Percentiles rank a stretch among this genome's conserved stretches.
phyloP scores from a whole-genome alignment of 1,140 invertebrate genomes.

The Ceratosolen solmsi region DNA sequence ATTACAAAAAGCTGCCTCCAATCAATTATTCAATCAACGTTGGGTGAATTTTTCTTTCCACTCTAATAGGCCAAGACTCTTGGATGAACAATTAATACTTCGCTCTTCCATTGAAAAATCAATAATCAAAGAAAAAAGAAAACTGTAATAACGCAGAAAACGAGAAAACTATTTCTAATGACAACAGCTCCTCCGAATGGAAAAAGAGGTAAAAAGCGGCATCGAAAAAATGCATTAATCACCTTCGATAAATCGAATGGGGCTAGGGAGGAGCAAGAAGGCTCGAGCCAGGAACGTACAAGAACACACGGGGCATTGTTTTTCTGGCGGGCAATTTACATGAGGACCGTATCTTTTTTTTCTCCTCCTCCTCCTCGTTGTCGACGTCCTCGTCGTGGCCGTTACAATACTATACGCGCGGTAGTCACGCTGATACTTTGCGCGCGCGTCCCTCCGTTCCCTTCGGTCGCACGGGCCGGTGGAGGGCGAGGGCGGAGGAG shows the following conservation, averaged over 20 bases:
- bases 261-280: not conserved
- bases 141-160: not conserved
- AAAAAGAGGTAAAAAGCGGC: not conserved
- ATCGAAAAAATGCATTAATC: slow-evolving; percentile 28
- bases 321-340: slow-evolving; percentile 60
- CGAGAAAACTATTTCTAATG: slow-evolving; percentile 13
- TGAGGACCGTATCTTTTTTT: slow-evolving; percentile 49
- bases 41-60: not conserved
- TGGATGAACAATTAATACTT: not conserved
- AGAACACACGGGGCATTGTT: slow-evolving; percentile 55
- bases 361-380: not conserved
- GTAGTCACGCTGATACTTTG: slow-evolving; percentile 13
- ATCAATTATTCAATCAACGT: not conserved
- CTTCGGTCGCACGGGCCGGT: slow-evolving; percentile 26
- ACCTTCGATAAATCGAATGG: slow-evolving; percentile 27
- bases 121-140: not conserved
- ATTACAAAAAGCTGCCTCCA: no score
- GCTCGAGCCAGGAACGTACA: slow-evolving; percentile 17
- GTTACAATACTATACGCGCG: slow-evolving; percentile 52
- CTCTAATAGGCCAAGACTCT: not conserved
- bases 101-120: not conserved
- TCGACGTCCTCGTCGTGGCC: slow-evolving; percentile 13
- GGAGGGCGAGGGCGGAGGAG: slow-evolving; percentile 50
- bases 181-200: not conserved
- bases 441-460: not conserved